Conservation (phyloP, 2,888 invertebrate species). For the Siphonodentalium dalli region DNA sequence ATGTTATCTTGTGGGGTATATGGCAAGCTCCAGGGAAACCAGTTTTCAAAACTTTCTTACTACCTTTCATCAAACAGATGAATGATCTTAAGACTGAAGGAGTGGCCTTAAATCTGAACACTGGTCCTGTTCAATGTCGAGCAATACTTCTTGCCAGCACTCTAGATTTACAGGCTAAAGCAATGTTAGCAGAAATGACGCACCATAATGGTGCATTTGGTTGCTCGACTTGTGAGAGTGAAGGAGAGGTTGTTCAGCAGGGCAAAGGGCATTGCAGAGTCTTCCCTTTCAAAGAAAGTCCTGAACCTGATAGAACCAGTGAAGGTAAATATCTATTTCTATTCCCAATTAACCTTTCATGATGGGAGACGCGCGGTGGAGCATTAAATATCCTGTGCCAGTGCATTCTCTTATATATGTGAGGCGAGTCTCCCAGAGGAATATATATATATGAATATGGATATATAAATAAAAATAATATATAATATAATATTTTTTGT, state of each 20-base stretch:
- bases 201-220: slow-evolving; percentile 23
- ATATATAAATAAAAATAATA: too few species aligned
- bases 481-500: too few species aligned
- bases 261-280: slow-evolving; percentile 15
- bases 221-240: slow-evolving; percentile 15
- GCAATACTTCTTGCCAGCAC: slow-evolving; percentile 10
- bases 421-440: too few species aligned
- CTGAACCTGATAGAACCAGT: not conserved
- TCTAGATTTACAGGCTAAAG: slow-evolving; percentile 24
- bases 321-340: too few species aligned
- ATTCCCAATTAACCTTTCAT: too few species aligned
- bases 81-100: slow-evolving; percentile 9
- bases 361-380: too few species aligned
- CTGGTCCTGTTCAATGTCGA: not conserved
- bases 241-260: slow-evolving; percentile 5
- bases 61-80: slow-evolving; percentile 17
- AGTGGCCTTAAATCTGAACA: slow-evolving; percentile 2
- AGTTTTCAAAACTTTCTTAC: slow-evolving; percentile 11
- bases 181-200: slow-evolving; percentile 16
- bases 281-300: too few species aligned
- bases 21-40: slow-evolving; percentile 25
- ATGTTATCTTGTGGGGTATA: slow-evolving; percentile 26
- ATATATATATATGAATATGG: too few species aligned
- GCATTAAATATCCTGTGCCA: too few species aligned
- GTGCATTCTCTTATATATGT: too few species aligned